A percentile compares a stretch with the other conserved stretches of the same genome.
These are phyloP conservation scores for Philaethria dido DNA, from an alignment of 2,888 invertebrate genomes.

Conservation along the genomic window DNA sequence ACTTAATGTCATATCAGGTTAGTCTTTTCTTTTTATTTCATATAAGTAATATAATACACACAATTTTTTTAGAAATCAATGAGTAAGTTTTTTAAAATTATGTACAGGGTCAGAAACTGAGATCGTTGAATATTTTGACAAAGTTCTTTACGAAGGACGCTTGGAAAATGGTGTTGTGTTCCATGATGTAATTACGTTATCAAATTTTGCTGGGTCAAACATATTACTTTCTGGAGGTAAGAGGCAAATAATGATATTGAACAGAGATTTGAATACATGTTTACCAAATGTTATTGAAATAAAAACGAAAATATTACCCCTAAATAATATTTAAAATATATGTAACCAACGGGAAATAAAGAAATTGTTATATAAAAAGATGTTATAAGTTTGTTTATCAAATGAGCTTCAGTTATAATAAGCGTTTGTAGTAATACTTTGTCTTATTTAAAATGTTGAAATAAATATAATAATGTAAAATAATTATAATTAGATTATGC, in stretches of 20 bases:
- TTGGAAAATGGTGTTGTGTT: constrained; percentile 51
- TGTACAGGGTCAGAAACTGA: constrained; percentile 25
- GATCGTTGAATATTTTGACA: constrained; percentile 56
- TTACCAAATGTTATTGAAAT: too few relatives aligned
- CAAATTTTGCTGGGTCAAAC: constrained; percentile 53
- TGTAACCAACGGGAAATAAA: too few relatives aligned
- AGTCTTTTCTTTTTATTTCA: background rate
- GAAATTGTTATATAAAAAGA: too few relatives aligned
- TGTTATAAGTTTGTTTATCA: background rate
- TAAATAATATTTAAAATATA: too few relatives aligned
- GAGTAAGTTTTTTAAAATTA: constrained; percentile 1
- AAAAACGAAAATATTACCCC: too few relatives aligned
- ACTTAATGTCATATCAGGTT: constrained; percentile 36
- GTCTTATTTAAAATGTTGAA: background rate
- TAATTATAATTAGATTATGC: background rate
- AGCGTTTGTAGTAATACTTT: too few relatives aligned
- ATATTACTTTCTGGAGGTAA: constrained; percentile 63
- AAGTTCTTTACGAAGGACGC: constrained; percentile 61
- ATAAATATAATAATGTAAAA: background rate
- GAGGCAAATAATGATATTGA: constrained; percentile 14
- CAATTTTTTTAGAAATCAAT: too few relatives aligned
- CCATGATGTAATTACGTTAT: constrained; percentile 62
- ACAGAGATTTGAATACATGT: too few relatives aligned
- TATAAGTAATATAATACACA: background rate
- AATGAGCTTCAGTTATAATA: background rate